phyloP scores from a whole-genome alignment of 2,113 vertebrate species.

The Dasypus novemcinctus region DNA sequence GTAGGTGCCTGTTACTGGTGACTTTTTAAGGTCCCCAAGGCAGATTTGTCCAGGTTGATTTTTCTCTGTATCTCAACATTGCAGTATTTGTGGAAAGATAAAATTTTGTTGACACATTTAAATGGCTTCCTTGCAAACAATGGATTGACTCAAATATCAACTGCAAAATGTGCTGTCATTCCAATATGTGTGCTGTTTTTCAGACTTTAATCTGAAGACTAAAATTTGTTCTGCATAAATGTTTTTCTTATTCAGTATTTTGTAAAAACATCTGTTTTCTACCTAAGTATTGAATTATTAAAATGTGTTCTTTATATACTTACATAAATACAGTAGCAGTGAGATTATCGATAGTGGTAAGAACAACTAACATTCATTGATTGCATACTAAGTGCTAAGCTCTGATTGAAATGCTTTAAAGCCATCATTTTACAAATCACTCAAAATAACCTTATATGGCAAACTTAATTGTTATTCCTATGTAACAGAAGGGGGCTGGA shows the following conservation, averaged over 20 bases:
- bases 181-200: background rate
- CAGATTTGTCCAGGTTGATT: slow-evolving; percentile 38
- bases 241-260: background rate
- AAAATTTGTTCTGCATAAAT: background rate
- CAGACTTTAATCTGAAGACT: background rate
- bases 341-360: background rate
- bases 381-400: background rate
- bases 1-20: background rate
- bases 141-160: background rate
- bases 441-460: background rate
- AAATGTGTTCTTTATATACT: background rate
- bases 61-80: slow-evolving; percentile 57
- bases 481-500: background rate
- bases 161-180: background rate
- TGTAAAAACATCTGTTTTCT: background rate
- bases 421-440: background rate
- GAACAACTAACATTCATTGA: background rate
- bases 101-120: slow-evolving; percentile 68
- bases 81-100: slow-evolving; percentile 57
- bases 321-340: background rate
- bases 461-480: background rate
- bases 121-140: slow-evolving; percentile 61
- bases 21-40: slow-evolving; percentile 60
- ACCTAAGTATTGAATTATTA: background rate
- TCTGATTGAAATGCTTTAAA: background rate